Evolutionary conservation across 1,140 invertebrate species (phyloP).

Genomic region (Drosophila repletoides): DNA sequence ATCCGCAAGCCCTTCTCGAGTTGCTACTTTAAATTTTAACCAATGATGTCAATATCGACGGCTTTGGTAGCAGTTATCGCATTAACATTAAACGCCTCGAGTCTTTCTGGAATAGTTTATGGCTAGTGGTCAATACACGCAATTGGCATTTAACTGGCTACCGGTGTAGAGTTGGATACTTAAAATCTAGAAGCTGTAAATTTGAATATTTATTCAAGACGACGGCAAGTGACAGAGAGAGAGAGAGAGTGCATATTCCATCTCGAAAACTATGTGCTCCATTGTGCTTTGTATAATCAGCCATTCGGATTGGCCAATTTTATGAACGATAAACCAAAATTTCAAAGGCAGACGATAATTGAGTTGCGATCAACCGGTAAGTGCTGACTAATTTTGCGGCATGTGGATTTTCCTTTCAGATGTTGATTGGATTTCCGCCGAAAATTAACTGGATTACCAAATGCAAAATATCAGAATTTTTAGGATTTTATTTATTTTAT

Average conservation of each 20-base stretch:
- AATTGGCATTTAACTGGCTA: slow-evolving; percentile 27
- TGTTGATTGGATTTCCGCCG: too few species aligned
- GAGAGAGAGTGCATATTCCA: not conserved
- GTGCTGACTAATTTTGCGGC: too few species aligned
- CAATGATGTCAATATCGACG: slow-evolving; percentile 16
- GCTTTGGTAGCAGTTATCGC: slow-evolving; percentile 26
- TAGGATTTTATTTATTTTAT: too few species aligned
- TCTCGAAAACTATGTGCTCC: not conserved
- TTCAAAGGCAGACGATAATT: not conserved
- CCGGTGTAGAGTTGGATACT: not conserved
- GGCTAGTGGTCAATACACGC: slow-evolving; percentile 21
- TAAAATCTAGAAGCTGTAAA: not conserved
- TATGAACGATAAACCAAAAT: not conserved
- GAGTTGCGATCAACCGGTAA: not conserved
- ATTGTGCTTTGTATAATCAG: not conserved
- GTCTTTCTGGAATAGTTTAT: slow-evolving; percentile 4
- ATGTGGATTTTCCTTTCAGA: too few species aligned
- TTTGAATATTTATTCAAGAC: slow-evolving; percentile 8
- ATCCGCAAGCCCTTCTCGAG: not conserved
- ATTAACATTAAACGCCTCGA: slow-evolving; percentile 20
- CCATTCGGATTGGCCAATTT: slow-evolving; percentile 11
- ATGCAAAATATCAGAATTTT: too few species aligned
- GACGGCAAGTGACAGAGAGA: slow-evolving; percentile 45
- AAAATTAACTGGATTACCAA: too few species aligned
- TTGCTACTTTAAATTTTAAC: slow-evolving; percentile 54